phyloP scores from a whole-genome alignment of 2,888 invertebrate genomes.

The Disparrhopalites patrizii region DNA sequence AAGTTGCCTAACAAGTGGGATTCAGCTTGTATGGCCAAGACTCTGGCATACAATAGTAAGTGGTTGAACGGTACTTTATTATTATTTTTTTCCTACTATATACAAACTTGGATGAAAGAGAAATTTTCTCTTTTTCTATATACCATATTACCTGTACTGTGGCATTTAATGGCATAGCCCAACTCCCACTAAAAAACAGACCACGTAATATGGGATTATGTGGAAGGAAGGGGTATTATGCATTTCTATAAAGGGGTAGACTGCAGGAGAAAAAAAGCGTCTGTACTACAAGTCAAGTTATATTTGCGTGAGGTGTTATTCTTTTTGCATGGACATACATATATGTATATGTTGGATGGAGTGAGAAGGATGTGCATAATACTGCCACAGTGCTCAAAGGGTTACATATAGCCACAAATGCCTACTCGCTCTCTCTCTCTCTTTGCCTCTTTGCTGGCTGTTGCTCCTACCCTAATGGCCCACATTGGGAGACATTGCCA shows the following conservation, averaged over 20 bases:
- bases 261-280: conserved; percentile 13
- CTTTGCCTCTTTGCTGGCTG: too few relatives aligned
- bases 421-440: too few relatives aligned
- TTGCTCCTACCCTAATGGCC: conserved; percentile 4
- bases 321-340: too few relatives aligned
- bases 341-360: too few relatives aligned
- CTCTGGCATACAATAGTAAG: not conserved
- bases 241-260: too few relatives aligned
- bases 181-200: conserved; percentile 11
- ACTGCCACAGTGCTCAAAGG: too few relatives aligned
- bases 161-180: not conserved
- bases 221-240: conserved; percentile 20
- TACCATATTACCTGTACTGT: conserved; percentile 11
- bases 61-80: conserved; percentile 10
- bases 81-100: too few relatives aligned
- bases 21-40: not conserved
- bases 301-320: conserved; percentile 5
- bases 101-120: too few relatives aligned
- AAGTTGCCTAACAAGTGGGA: not conserved
- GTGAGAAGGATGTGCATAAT: too few relatives aligned
- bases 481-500: conserved; percentile 36
- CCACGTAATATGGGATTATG: conserved; percentile 19
- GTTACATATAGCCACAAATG: too few relatives aligned
- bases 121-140: too few relatives aligned
- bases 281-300: conserved; percentile 3